These are phyloP conservation scores for Salvelinus sp. DNA, from an alignment of 2,113 vertebrate species.

Conservation along the genomic window DNA sequence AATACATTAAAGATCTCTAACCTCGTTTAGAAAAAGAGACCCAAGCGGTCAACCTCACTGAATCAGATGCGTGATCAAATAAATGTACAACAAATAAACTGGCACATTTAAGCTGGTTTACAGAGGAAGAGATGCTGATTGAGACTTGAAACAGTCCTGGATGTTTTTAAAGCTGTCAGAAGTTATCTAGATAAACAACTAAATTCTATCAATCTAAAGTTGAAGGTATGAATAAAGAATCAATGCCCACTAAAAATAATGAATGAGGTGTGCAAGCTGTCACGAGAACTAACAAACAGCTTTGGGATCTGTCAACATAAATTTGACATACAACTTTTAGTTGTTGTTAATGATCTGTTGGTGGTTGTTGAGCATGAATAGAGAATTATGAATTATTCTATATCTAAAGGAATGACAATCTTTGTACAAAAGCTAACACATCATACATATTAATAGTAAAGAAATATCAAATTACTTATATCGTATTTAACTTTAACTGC, in stretches of 20 bases:
- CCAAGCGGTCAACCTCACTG: slow-evolving; percentile 26
- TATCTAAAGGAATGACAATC: neutral
- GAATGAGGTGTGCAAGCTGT: neutral
- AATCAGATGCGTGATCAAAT: slow-evolving; percentile 12
- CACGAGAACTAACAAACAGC: neutral
- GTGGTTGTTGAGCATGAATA: no score
- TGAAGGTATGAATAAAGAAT: neutral
- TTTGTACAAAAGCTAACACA: no score
- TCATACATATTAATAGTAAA: no score
- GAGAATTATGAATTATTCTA: neutral
- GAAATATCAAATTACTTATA: no score
- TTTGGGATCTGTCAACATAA: neutral
- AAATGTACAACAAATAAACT: neutral
- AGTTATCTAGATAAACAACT: neutral
- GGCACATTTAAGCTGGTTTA: neutral
- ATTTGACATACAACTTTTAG: no score
- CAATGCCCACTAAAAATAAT: neutral
- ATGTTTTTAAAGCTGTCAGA: neutral
- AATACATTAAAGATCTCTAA: slow-evolving; percentile 15
- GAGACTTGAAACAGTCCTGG: neutral
- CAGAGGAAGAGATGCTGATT: neutral
- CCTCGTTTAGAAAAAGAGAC: slow-evolving; percentile 18
- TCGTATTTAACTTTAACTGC: no score
- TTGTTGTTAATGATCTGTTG: no score
- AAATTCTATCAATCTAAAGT: neutral